A percentile compares a stretch with the other conserved stretches of the same genome.
Evolutionary conservation across 2,888 invertebrate genomes (phyloP).

Genomic region (Campoplex capitator): DNA sequence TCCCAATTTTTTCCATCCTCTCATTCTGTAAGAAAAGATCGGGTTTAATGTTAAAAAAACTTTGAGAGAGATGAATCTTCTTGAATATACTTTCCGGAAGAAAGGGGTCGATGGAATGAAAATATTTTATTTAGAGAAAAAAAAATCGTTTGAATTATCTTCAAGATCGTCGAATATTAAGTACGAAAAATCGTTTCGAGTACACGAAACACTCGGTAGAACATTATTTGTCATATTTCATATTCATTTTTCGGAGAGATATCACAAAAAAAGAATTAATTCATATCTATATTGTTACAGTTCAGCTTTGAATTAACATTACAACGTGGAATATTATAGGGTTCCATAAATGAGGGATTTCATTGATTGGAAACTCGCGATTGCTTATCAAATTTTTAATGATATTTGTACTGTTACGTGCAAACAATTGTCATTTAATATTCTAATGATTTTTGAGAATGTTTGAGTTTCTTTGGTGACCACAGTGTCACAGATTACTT

Average conservation of each 20-base stretch:
- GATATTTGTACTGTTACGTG: neutral
- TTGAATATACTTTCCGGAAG: neutral
- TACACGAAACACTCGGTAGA: neutral
- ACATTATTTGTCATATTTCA: neutral
- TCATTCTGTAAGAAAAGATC: neutral
- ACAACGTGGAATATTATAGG: neutral
- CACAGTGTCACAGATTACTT: conserved; percentile 24
- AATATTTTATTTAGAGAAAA: conserved; percentile 6
- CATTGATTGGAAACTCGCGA: neutral
- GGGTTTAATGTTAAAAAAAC: conserved; percentile 14
- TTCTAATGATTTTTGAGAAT: conserved; percentile 24
- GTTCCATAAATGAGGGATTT: neutral
- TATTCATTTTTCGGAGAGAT: neutral
- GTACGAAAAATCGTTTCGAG: neutral
- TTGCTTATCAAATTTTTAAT: neutral
- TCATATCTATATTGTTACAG: neutral
- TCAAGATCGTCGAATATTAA: neutral
- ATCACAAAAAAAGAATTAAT: neutral
- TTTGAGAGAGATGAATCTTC: neutral
- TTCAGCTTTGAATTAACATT: neutral
- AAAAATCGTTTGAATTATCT: neutral
- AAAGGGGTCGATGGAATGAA: neutral
- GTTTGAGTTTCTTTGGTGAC: neutral
- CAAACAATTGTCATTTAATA: neutral
- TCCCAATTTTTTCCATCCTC: conserved; percentile 23